A percentile compares a stretch with the other conserved stretches of the same genome.
phyloP scores from a whole-genome alignment of 2,113 vertebrate genomes.

The Oceanodroma tethys region DNA sequence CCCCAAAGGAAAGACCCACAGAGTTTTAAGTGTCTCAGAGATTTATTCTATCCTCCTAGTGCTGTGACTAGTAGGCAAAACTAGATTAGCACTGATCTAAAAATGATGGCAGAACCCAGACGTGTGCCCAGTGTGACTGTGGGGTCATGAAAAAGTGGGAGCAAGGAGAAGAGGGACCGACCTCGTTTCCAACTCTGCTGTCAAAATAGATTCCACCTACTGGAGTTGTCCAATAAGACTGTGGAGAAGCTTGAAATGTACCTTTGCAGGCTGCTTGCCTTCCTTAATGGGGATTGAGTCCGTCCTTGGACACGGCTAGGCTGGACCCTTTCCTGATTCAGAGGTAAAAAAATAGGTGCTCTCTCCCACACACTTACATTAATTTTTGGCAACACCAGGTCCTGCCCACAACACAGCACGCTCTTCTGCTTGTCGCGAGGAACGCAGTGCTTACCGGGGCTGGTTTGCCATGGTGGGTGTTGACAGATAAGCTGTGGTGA shows the following conservation, averaged over 20 bases:
- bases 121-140: not conserved
- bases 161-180: not conserved
- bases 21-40: not conserved
- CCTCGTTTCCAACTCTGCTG: not conserved
- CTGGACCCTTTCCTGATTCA: not conserved
- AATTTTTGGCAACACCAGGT: not conserved
- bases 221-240: not conserved
- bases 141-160: not conserved
- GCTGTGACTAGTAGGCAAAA: not conserved
- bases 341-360: not conserved
- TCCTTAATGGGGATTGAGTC: not conserved
- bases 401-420: not conserved
- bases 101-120: not conserved
- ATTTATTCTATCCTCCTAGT: not conserved
- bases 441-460: not conserved
- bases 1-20: not conserved
- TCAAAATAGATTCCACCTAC: not conserved
- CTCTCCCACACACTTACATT: not conserved
- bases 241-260: not conserved
- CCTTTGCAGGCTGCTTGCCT: not conserved
- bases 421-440: not conserved
- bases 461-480: not conserved
- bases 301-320: not conserved
- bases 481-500: not conserved
- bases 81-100: not conserved